phyloP scores from a whole-genome alignment of 2,888 invertebrate genomes.

The Hybos culiciformis region DNA sequence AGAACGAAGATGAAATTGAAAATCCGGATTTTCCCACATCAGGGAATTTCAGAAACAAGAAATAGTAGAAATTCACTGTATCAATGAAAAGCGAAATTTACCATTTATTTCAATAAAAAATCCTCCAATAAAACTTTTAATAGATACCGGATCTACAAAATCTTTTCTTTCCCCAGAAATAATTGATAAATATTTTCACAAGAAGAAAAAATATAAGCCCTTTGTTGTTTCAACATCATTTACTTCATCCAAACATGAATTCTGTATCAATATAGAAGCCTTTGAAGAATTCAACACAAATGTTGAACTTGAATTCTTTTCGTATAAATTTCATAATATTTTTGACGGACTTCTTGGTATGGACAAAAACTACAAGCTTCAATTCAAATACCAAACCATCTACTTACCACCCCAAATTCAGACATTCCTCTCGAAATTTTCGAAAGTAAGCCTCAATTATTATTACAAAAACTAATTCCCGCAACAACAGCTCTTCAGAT shows the following conservation, averaged over 20 bases:
- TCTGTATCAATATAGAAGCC: conserved; percentile 4
- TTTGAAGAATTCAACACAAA: conserved; percentile 6
- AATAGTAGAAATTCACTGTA: not conserved
- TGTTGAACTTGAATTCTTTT: conserved; percentile 6
- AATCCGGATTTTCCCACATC: too few relatives aligned
- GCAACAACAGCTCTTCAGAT: too few relatives aligned
- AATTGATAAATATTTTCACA: conserved; percentile 2
- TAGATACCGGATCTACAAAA: conserved; percentile 7
- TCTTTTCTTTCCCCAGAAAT: conserved; percentile 6
- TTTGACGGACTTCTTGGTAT: conserved; percentile 4
- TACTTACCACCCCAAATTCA: conserved; percentile 1
- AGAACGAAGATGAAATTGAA: too few relatives aligned
- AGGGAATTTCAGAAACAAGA: too few relatives aligned
- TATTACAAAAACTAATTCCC: too few relatives aligned
- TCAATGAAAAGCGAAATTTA: not conserved
- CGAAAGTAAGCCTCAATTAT: too few relatives aligned
- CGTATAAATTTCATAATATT: conserved; percentile 8
- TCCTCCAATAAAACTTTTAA: conserved; percentile 4
- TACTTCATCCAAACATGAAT: conserved; percentile 4
- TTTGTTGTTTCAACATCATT: conserved; percentile 9
- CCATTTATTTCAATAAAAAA: not conserved
- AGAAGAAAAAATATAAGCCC: conserved; percentile 5
- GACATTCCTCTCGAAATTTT: too few relatives aligned
- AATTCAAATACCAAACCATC: conserved; percentile 6
- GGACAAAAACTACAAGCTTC: conserved; percentile 3